Conservation (phyloP, 2,113 vertebrate species). For the Epinephelus fuscoguttatus region DNA sequence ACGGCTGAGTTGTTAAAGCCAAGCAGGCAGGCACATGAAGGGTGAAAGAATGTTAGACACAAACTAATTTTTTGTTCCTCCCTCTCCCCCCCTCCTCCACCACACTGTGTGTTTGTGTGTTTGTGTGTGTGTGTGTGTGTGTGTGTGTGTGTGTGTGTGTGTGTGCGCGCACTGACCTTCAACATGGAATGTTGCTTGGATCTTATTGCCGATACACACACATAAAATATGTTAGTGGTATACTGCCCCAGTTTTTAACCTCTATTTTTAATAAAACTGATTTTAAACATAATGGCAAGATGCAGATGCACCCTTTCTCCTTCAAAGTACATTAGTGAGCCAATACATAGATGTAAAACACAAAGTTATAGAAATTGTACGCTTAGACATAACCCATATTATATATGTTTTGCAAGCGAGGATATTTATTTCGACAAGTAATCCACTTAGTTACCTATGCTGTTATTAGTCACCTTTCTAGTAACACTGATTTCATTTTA, state of each 20-base stretch:
- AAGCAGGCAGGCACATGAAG: constrained; percentile 72
- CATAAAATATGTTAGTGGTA: constrained; percentile 13
- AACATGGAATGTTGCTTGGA: constrained; percentile 32
- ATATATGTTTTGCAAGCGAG: neutral
- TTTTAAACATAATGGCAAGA: constrained; percentile 13
- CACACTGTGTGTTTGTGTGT: constrained; percentile 13
- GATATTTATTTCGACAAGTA: neutral
- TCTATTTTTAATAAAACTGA: constrained; percentile 33
- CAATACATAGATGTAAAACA: neutral
- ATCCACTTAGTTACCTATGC: neutral
- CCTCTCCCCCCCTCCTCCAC: constrained; percentile 23
- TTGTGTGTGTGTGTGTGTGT: constrained; percentile 29
- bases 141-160: too few species aligned
- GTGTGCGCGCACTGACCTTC: constrained; percentile 37
- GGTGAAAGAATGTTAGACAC: constrained; percentile 59
- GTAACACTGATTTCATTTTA: constrained; percentile 4
- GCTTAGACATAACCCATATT: neutral
- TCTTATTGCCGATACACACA: constrained; percentile 39
- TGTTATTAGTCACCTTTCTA: neutral
- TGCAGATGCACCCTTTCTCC: constrained; percentile 16
- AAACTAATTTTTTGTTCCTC: constrained; percentile 38
- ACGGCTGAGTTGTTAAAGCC: constrained; percentile 79
- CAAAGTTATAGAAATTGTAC: neutral
- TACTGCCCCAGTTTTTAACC: constrained; percentile 33
- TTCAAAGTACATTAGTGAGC: constrained; percentile 17